phyloP scores from a whole-genome alignment of 2,888 invertebrate genomes.

The Machimus rusticus region DNA sequence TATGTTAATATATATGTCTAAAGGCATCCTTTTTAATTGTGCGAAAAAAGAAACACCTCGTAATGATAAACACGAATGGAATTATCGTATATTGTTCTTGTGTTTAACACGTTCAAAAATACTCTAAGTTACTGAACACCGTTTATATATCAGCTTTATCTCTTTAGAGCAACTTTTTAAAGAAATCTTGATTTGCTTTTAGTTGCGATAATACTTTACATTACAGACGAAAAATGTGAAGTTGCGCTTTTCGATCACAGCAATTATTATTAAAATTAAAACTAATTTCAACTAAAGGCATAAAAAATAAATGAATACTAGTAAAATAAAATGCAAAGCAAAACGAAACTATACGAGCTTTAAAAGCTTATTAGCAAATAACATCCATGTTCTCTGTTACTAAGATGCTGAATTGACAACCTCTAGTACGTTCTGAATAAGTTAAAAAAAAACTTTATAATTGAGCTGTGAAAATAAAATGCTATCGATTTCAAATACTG shows the following conservation, averaged over 20 bases:
- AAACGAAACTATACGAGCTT: not conserved
- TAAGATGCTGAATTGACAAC: constrained; percentile 21
- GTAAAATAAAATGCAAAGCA: not conserved
- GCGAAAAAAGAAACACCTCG: not conserved
- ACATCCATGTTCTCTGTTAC: not conserved
- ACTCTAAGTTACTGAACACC: not conserved
- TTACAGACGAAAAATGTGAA: not conserved
- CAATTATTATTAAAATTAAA: constrained; percentile 7
- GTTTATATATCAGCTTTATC: not conserved
- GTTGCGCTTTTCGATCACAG: constrained; percentile 22
- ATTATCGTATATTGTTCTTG: not conserved
- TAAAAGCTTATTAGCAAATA: not conserved
- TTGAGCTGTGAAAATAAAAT: not conserved
- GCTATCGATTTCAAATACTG: not conserved
- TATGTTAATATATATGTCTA: too few species aligned
- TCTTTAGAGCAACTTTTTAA: not conserved
- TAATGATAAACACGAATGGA: constrained; percentile 4
- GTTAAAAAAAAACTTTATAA: not conserved
- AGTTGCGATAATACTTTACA: not conserved
- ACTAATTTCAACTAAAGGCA: not conserved
- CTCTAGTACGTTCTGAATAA: not conserved
- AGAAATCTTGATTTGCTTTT: not conserved
- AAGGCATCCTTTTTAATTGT: not conserved
- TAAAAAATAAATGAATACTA: not conserved
- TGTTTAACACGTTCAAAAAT: not conserved